phyloP scores from a whole-genome alignment of 64 coral and sea anemone genomes.

The Platygyra sinensis region DNA sequence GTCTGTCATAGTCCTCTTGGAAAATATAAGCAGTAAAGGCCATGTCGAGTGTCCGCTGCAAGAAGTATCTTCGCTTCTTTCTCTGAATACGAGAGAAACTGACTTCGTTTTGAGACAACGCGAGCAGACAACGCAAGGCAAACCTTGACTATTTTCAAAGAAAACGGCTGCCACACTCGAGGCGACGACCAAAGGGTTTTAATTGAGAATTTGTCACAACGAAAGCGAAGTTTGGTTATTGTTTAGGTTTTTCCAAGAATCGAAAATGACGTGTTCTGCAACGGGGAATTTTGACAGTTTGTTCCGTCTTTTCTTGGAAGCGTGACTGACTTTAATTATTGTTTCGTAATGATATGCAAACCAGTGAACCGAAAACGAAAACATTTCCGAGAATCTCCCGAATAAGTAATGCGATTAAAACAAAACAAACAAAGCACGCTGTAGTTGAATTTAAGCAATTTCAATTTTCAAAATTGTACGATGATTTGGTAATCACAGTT shows the following conservation, averaged over 20 bases:
- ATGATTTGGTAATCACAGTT: too few relatives aligned
- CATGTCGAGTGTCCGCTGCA: background rate
- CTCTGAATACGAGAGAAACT: background rate
- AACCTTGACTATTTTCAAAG: background rate
- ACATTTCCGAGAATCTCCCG: conserved; percentile 4
- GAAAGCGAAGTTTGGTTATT: background rate
- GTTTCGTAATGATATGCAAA: background rate
- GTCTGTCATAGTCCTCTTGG: background rate
- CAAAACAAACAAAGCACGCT: too few relatives aligned
- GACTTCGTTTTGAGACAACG: background rate
- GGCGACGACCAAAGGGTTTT: background rate
- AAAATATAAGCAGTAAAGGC: conserved; percentile 12
- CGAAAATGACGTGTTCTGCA: background rate
- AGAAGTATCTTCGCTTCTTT: background rate
- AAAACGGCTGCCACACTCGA: background rate
- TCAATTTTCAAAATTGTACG: too few relatives aligned
- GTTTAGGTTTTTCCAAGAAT: background rate
- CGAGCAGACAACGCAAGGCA: background rate
- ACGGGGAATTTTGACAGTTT: background rate
- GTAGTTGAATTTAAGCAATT: too few relatives aligned
- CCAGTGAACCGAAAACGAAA: background rate
- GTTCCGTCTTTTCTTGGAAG: conserved; percentile 31
- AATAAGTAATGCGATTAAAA: too few relatives aligned
- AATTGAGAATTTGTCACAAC: background rate
- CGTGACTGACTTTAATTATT: background rate